Evolutionary conservation across 2,797 vertebrate species (phyloP), one percentile per base, ranked within the genome.

Genomic region (Syngnathus acus): DNA sequence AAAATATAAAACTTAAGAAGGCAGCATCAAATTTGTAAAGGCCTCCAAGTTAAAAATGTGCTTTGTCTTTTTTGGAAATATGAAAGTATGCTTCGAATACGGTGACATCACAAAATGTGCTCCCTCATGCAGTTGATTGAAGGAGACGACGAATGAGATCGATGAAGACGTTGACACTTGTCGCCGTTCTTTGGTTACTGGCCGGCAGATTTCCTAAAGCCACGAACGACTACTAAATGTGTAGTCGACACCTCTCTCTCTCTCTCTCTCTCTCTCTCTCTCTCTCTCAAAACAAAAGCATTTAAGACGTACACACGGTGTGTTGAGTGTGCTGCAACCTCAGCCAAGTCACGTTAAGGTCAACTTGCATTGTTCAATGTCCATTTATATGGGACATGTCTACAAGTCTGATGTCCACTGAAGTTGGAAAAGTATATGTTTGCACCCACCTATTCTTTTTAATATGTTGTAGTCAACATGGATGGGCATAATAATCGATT

Each of bases 21-120:
- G 90, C 79, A 94, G 93, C 91, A 92, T 92, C 91, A 87, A 90
- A 93, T 93, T 94, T 95, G 91, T 94, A 93, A 95, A 94, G 94
- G 92, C 93, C 93, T 92, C 77, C 85, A 83, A 80, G 86, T 86
- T 82, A 92, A 67, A 82, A 82, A 90, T 73, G 81, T 92, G 89
- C 87, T 92, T 88, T 91, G 83, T 89, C 90, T 88, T 84, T 93
- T 80, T 84, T 75, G 32, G 80, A 72, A 84, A 83, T 87, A 93
- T 89, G 90, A 93, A 92, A 92, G 85, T 88, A 92, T 90, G 90
- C 92, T 91, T 92, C 93, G 87, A 89, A 85, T 86, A 83, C 82
- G 83, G 6, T 84, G 80, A 72, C 86, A 86, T 84, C 86, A 87
- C 78, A 82, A 90, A 92, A 92, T 87, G 92, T 92, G 83, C 91